Evolutionary conservation across 2,888 invertebrate species (phyloP).

Genomic region (Gortyna flavago): DNA sequence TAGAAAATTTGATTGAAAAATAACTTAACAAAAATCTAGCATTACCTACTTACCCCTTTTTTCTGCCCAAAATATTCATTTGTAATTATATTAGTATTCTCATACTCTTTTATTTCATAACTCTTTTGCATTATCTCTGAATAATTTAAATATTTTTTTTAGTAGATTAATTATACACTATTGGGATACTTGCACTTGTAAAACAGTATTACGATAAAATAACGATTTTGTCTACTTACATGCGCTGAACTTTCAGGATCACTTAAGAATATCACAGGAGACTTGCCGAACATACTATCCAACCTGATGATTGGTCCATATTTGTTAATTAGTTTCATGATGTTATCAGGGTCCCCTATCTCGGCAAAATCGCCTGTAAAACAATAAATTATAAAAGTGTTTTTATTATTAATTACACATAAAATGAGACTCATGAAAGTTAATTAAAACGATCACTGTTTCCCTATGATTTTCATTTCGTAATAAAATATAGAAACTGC

Average conservation of each 20-base stretch:
- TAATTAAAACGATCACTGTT: no score
- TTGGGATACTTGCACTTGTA: not conserved
- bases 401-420: no score
- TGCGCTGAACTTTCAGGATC: slow-evolving; percentile 45
- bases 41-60: no score
- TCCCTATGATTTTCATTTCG: no score
- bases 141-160: no score
- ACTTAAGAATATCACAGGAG: slow-evolving; percentile 28
- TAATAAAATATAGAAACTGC: no score
- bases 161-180: not conserved
- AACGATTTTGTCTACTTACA: slow-evolving; percentile 26
- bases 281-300: slow-evolving; percentile 39
- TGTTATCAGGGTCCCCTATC: slow-evolving; percentile 5
- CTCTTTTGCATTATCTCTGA: not conserved
- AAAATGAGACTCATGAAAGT: no score
- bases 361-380: slow-evolving; percentile 29
- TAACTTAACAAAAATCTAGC: no score
- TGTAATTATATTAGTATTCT: not conserved
- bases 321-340: slow-evolving; percentile 13
- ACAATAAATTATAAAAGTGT: not conserved
- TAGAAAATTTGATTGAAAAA: not conserved
- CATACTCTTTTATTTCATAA: not conserved
- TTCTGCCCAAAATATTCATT: no score
- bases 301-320: slow-evolving; percentile 48
- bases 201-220: no score